phyloP scores from a whole-genome alignment of 2,888 invertebrate species.

The Harpagoxenus sublaevis region DNA sequence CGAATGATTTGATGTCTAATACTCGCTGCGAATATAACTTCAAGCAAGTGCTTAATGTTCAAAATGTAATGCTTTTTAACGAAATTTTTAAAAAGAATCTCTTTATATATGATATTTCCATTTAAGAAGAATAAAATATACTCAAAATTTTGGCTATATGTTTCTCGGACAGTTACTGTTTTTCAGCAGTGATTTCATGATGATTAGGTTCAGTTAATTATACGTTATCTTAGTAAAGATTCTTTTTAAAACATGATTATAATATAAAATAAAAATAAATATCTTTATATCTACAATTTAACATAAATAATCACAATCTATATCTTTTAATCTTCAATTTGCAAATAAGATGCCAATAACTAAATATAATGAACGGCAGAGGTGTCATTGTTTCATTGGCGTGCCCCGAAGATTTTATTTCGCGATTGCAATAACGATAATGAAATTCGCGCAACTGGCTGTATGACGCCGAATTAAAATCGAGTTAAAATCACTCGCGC shows the following conservation, averaged over 20 bases:
- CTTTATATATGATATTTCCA: background rate
- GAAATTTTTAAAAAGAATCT: background rate
- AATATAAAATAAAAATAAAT: background rate
- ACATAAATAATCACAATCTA: background rate
- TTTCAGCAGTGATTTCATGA: background rate
- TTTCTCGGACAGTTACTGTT: background rate
- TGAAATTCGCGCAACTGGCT: conserved; percentile 40
- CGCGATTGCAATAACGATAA: conserved; percentile 50
- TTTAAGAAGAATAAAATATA: background rate
- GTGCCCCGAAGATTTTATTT: conserved; percentile 10
- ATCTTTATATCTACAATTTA: background rate
- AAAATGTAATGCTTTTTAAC: conserved; percentile 1
- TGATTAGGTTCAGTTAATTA: background rate
- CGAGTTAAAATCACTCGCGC: conserved; percentile 77
- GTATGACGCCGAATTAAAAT: conserved; percentile 69
- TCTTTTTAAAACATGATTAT: background rate
- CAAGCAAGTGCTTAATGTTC: background rate
- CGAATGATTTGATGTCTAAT: conserved; percentile 35
- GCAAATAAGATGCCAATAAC: background rate
- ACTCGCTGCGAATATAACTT: background rate
- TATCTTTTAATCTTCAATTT: background rate
- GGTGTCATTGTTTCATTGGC: conserved; percentile 8
- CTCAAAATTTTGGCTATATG: background rate
- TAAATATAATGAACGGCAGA: background rate
- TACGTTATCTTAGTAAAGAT: background rate